Evolutionary conservation across 2,797 vertebrate genomes (phyloP).

Genomic region (Girardinus metallicus): DNA sequence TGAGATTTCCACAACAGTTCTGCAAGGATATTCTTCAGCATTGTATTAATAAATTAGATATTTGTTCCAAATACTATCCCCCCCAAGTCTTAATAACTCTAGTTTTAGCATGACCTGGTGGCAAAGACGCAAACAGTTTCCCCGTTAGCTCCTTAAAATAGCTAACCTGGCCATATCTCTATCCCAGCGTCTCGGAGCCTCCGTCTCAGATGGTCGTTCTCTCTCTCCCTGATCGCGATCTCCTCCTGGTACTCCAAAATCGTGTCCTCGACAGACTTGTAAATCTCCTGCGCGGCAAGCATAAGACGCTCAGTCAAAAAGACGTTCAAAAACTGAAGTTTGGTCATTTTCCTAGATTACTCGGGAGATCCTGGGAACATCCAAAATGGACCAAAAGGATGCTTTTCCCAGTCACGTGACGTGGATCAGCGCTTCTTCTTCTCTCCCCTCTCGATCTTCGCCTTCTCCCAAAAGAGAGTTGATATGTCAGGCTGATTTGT

Average conservation of each 20-base stretch:
- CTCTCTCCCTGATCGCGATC: conserved; percentile 78
- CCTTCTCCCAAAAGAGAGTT: not conserved
- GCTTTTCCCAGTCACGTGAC: conserved; percentile 76
- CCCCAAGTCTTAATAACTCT: not conserved
- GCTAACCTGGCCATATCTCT: conserved; percentile 83
- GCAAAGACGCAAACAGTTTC: not conserved
- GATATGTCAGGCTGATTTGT: not conserved
- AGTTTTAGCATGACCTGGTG: not conserved
- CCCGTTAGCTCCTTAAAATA: conserved; percentile 44
- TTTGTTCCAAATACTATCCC: too few species aligned
- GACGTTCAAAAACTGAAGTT: conserved; percentile 80
- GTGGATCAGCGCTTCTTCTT: conserved; percentile 32
- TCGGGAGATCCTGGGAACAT: conserved; percentile 46
- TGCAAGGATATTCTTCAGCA: not conserved
- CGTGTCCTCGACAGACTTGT: conserved; percentile 80
- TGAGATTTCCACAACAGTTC: not conserved
- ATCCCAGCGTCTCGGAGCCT: conserved; percentile 80
- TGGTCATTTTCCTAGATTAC: conserved; percentile 73
- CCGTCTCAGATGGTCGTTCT: conserved; percentile 80
- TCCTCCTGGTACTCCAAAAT: conserved; percentile 81
- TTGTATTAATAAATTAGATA: not conserved
- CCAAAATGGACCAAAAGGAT: conserved; percentile 77
- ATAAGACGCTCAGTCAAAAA: conserved; percentile 81
- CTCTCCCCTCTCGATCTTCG: not conserved
- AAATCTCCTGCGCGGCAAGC: conserved; percentile 81